Evolutionary conservation across 2,888 invertebrate genomes (phyloP), one percentile per base, ranked within the genome.

Genomic region (Tiliacea citrago): DNA sequence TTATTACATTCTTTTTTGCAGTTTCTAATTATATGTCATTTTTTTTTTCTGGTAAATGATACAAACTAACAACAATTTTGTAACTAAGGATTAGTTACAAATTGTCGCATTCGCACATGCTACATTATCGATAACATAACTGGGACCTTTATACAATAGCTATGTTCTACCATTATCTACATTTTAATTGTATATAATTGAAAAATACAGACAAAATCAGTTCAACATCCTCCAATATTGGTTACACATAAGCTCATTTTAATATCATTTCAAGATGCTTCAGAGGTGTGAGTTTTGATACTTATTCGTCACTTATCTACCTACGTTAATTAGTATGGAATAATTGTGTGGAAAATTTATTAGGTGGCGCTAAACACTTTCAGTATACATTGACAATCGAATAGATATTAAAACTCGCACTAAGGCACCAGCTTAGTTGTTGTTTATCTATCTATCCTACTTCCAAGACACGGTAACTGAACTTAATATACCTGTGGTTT

Each of bases 191-290:
- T 42, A 75, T 58, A 78, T 69, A 65, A 58, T 60, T 47, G 79
- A 73, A 47, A 62, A 58, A 62, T 83, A 66, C n/a, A 66, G 60
- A 45, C 60, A 82, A 82, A 77, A 77, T 82, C 78, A 82, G 60
- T 79, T 72, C 79, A 53, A 47, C 58, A 72, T 63, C 49, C 62
- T 58, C 35, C 58, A 82, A 61, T 29, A 60, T 68, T 72, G 35
- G 39, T 81, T 70, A 70, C 60, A 49, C 45, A 24, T 65, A 83
- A 80, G 73, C 67, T 80, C 84, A 73, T 68, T 21, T 68, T n/a
- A 68, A 35, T 67, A 42, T 53, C n/a, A 57, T 63, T 55, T 71
- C n/a, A 51, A 39, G 18, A 39, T 45, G 51, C 18, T 65, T 35
- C 21, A 7, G 13, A 57, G 13, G 1, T 29, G 63, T 3, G 13